These are phyloP conservation scores for Melieria picta DNA, from an alignment of 2,888 invertebrate species.

Conservation along the genomic window DNA sequence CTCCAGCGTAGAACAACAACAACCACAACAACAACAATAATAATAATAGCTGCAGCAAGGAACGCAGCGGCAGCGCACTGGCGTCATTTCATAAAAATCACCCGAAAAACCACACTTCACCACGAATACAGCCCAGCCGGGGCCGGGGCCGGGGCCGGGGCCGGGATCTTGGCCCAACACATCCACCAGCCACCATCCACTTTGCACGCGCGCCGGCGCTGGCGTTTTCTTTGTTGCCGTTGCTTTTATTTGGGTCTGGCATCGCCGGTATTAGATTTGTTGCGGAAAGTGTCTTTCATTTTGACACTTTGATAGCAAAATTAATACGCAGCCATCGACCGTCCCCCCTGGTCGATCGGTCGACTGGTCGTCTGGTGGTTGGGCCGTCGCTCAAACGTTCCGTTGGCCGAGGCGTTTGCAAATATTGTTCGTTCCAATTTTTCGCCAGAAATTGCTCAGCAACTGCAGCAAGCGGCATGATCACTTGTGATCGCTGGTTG, in stretches of 20 bases:
- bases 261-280: slow-evolving; percentile 21
- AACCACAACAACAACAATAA: background rate
- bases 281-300: slow-evolving; percentile 37
- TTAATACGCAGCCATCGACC: slow-evolving; percentile 22
- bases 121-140: slow-evolving; percentile 30
- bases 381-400: slow-evolving; percentile 6
- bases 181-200: background rate
- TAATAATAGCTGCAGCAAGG: background rate
- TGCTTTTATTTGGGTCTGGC: background rate
- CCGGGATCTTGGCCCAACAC: background rate
- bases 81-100: slow-evolving; percentile 23
- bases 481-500: background rate
- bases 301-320: slow-evolving; percentile 40
- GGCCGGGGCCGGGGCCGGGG: background rate
- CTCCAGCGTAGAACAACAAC: slow-evolving; percentile 40
- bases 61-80: background rate
- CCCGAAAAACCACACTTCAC: background rate
- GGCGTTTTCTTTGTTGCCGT: background rate
- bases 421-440: slow-evolving; percentile 23
- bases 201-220: no score
- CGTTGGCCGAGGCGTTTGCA: background rate
- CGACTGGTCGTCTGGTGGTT: slow-evolving; percentile 6
- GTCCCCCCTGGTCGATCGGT: no score
- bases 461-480: background rate
- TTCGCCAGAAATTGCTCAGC: slow-evolving; percentile 13